Percentiles rank a stretch among this genome's conserved stretches.
These are phyloP conservation scores for Drepanosiphum platanoidis DNA, from an alignment of 2,888 invertebrate genomes.

Conservation along the genomic window DNA sequence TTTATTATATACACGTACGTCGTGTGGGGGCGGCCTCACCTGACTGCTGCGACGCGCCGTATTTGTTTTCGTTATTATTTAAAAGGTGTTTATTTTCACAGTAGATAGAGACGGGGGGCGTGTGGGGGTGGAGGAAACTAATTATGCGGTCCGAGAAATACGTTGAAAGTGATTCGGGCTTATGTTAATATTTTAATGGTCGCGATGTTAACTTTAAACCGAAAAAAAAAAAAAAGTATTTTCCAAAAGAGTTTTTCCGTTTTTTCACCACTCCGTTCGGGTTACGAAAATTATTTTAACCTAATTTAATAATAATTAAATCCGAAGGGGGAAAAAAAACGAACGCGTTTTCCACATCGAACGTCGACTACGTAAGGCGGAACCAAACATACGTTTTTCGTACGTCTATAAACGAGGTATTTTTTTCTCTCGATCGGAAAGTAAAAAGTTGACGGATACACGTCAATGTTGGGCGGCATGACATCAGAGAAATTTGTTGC, in stretches of 20 bases:
- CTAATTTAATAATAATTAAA: not conserved
- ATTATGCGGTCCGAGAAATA: not conserved
- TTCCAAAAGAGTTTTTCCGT: not conserved
- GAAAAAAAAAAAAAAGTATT: not conserved
- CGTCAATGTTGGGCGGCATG: constrained; percentile 2
- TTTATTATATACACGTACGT: not conserved
- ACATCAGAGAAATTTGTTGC: constrained; percentile 13
- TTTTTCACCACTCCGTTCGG: not conserved
- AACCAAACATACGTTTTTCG: no score
- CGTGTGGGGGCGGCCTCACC: no score
- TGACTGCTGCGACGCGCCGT: not conserved
- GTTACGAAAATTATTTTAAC: not conserved
- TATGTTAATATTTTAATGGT: not conserved
- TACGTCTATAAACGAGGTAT: no score
- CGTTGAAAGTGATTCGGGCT: not conserved
- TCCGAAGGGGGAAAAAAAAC: not conserved
- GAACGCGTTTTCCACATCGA: no score
- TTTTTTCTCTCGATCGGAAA: no score
- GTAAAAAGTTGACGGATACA: constrained; percentile 4
- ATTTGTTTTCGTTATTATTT: not conserved
- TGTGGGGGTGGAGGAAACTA: not conserved
- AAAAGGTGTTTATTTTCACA: not conserved
- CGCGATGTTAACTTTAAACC: not conserved
- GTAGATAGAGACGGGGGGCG: no score
- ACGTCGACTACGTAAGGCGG: no score